Conservation (phyloP, 2,888 invertebrate genomes). For the Xestia xanthographa region DNA sequence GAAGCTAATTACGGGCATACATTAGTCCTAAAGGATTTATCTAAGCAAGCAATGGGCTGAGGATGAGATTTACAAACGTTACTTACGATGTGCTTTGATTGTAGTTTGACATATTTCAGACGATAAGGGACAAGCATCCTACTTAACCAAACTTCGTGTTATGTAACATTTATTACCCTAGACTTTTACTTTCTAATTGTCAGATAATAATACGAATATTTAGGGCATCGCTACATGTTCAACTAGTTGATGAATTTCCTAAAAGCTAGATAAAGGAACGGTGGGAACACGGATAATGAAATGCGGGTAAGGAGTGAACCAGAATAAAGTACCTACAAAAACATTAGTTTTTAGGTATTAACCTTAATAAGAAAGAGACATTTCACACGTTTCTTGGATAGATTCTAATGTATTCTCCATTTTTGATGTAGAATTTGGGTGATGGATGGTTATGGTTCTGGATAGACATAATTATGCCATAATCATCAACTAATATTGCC, state of each 20-base stretch:
- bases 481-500: conserved; percentile 3
- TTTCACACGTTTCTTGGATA: neutral
- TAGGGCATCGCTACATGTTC: neutral
- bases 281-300: neutral
- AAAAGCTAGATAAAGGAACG: neutral
- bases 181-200: neutral
- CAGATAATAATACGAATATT: neutral
- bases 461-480: no score
- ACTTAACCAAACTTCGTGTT: neutral
- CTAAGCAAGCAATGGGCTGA: neutral
- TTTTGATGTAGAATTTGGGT: no score
- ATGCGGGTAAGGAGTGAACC: neutral
- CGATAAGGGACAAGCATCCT: neutral
- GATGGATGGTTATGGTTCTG: no score
- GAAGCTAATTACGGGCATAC: neutral
- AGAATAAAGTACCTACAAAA: neutral
- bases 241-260: neutral
- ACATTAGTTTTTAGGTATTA: no score
- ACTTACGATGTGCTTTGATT: neutral
- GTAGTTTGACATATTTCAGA: neutral
- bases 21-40: neutral
- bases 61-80: neutral
- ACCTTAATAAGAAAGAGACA: neutral
- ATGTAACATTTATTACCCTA: neutral
- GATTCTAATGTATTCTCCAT: neutral